phyloP scores from a whole-genome alignment of 2,113 vertebrate genomes.

The Mystacornis crossleyi region DNA sequence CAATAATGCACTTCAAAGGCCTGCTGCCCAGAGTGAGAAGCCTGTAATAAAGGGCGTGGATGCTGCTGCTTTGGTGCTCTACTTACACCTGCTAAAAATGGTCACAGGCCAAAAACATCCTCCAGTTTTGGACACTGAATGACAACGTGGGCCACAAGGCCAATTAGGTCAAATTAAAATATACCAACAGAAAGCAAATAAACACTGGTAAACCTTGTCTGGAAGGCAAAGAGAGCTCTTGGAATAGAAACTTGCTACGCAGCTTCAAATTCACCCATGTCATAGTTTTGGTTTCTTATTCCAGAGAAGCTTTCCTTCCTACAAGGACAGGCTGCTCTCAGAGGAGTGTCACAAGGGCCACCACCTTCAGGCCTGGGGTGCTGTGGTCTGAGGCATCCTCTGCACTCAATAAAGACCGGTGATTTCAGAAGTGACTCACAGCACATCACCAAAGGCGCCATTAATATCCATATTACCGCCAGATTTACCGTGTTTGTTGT shows the following conservation, averaged over 20 bases:
- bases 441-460: background rate
- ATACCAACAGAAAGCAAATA: background rate
- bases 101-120: background rate
- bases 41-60: background rate
- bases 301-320: background rate
- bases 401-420: background rate
- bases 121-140: background rate
- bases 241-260: background rate
- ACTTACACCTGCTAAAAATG: background rate
- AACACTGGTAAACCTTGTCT: background rate
- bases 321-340: background rate
- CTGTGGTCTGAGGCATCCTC: background rate
- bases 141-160: background rate
- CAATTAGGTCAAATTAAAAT: background rate
- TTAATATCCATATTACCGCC: background rate
- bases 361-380: background rate
- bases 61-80: background rate
- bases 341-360: background rate
- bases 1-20: background rate
- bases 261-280: background rate
- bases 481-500: background rate
- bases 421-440: background rate
- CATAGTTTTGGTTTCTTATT: background rate
- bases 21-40: fast-evolving
- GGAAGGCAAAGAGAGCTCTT: background rate